Conservation (phyloP, 2,888 invertebrate species). For the Hydriomena furcata region DNA sequence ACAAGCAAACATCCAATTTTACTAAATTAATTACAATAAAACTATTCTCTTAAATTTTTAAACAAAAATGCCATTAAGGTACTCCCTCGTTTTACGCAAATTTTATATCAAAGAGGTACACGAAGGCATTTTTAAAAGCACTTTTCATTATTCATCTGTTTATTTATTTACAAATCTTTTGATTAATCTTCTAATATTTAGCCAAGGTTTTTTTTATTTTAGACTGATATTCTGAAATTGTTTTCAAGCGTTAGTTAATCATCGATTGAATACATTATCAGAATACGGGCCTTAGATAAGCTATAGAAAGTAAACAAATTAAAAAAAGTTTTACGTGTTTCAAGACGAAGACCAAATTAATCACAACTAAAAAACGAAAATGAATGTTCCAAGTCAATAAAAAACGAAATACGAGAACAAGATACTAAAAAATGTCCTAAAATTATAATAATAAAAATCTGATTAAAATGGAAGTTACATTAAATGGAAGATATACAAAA, state of each 20-base stretch:
- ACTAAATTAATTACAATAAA: constrained; percentile 8
- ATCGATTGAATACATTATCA: too few relatives aligned
- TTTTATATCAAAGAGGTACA: not conserved
- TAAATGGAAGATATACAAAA: constrained; percentile 5
- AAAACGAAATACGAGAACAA: too few relatives aligned
- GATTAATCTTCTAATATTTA: not conserved
- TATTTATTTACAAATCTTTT: constrained; percentile 7
- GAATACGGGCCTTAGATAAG: too few relatives aligned
- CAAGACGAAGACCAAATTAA: too few relatives aligned
- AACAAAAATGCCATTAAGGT: not conserved
- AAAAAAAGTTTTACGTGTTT: too few relatives aligned
- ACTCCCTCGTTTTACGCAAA: not conserved
- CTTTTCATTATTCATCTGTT: constrained; percentile 3
- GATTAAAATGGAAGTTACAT: constrained; percentile 8
- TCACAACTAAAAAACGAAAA: too few relatives aligned
- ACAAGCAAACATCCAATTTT: constrained; percentile 17
- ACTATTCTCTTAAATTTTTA: not conserved
- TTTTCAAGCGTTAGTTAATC: too few relatives aligned
- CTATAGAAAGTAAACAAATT: too few relatives aligned
- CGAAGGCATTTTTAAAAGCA: constrained; percentile 10
- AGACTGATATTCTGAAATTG: too few relatives aligned
- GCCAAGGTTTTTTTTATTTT: not conserved
- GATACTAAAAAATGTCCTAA: too few relatives aligned
- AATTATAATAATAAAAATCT: too few relatives aligned
- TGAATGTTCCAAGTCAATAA: too few relatives aligned